phyloP scores from a whole-genome alignment of 2,113 vertebrate genomes.

The Typhlomys cinereus region DNA sequence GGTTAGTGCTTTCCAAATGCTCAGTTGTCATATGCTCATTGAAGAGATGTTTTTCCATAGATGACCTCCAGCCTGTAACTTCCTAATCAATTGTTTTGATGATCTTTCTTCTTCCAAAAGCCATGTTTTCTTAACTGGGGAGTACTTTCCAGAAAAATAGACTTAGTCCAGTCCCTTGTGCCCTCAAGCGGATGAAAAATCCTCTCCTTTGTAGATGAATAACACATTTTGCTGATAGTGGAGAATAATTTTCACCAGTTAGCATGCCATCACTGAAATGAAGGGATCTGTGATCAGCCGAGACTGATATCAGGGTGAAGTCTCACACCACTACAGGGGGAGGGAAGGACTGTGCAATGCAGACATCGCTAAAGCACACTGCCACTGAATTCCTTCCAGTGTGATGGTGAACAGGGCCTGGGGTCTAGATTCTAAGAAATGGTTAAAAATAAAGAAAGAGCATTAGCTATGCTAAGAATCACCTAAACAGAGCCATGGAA shows the following conservation, averaged over 20 bases:
- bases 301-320: background rate
- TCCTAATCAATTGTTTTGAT: background rate
- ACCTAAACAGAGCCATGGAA: background rate
- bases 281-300: background rate
- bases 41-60: background rate
- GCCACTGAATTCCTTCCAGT: too few relatives aligned
- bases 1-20: background rate
- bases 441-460: too few relatives aligned
- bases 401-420: too few relatives aligned
- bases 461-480: background rate
- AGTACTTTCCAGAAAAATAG: accelerated
- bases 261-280: background rate
- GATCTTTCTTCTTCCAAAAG: too few relatives aligned
- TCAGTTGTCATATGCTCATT: background rate
- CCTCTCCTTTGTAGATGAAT: background rate
- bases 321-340: too few relatives aligned
- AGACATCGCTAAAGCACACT: too few relatives aligned
- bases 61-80: background rate
- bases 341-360: too few relatives aligned
- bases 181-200: background rate
- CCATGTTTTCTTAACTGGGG: background rate
- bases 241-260: background rate
- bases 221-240: background rate
- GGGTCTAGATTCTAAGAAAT: too few relatives aligned
- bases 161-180: background rate